Evolutionary conservation across 2,888 invertebrate genomes (phyloP).

Genomic region (Quadroppia sp.): DNA sequence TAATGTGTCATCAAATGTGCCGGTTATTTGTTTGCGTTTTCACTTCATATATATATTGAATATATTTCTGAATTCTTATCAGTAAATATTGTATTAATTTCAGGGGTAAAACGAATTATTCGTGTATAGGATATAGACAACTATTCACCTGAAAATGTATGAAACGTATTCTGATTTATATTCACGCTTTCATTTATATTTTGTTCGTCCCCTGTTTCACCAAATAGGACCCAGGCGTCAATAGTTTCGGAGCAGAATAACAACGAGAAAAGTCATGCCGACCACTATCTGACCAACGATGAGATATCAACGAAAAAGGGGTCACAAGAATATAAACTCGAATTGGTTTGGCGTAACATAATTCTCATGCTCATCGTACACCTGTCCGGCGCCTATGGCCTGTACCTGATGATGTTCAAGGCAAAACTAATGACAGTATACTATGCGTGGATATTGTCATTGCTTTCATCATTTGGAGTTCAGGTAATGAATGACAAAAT

Average conservation of each 20-base stretch:
- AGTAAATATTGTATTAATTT: too few species aligned
- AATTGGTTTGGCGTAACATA: constrained; percentile 41
- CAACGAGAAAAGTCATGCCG: too few species aligned
- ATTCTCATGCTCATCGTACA: constrained; percentile 21
- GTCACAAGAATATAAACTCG: background rate
- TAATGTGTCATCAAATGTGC: too few species aligned
- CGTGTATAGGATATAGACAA: too few species aligned
- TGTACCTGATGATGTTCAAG: background rate
- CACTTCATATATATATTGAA: too few species aligned
- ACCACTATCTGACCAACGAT: background rate
- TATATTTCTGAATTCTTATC: too few species aligned
- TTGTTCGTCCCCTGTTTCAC: too few species aligned
- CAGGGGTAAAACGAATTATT: too few species aligned
- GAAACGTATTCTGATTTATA: too few species aligned
- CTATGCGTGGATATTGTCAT: background rate
- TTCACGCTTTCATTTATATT: background rate
- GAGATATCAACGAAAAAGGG: background rate
- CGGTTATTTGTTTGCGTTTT: too few species aligned
- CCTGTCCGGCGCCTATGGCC: background rate
- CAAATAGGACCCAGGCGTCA: background rate
- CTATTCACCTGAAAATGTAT: too few species aligned
- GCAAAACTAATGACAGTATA: background rate
- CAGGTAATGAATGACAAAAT: background rate
- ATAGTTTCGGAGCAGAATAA: background rate
- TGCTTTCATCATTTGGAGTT: background rate